Evolutionary conservation across 2,797 vertebrate genomes (phyloP).

Genomic region (Hipposideros larvatus): DNA sequence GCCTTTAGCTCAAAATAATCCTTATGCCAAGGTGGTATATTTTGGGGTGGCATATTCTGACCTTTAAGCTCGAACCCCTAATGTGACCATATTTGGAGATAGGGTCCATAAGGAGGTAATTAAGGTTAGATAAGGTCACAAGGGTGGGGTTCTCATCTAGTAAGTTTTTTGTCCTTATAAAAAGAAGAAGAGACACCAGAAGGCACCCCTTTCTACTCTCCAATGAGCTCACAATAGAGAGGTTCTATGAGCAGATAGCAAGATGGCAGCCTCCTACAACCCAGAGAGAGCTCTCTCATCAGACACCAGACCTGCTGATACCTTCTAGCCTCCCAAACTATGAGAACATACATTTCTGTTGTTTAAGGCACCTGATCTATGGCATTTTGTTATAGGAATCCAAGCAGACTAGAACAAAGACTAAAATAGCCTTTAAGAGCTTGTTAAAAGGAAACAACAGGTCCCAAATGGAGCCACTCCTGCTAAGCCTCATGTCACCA

Average conservation of each 20-base stretch:
- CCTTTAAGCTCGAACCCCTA: neutral
- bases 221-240: neutral
- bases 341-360: neutral
- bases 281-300: neutral
- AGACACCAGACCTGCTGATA: neutral
- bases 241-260: neutral
- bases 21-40: neutral
- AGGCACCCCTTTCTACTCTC: accelerated
- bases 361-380: neutral
- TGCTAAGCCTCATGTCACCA: neutral
- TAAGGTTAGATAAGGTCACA: neutral
- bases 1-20: neutral
- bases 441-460: neutral
- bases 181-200: neutral
- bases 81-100: neutral
- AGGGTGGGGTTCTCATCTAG: neutral
- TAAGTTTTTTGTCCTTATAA: neutral
- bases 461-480: neutral
- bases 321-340: neutral
- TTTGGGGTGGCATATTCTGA: neutral
- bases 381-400: neutral
- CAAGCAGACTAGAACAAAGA: neutral
- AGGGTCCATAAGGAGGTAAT: neutral
- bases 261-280: neutral
- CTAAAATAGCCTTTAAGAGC: neutral